Conservation (phyloP, 1,140 invertebrate species). For the Ectropis grisescens region DNA sequence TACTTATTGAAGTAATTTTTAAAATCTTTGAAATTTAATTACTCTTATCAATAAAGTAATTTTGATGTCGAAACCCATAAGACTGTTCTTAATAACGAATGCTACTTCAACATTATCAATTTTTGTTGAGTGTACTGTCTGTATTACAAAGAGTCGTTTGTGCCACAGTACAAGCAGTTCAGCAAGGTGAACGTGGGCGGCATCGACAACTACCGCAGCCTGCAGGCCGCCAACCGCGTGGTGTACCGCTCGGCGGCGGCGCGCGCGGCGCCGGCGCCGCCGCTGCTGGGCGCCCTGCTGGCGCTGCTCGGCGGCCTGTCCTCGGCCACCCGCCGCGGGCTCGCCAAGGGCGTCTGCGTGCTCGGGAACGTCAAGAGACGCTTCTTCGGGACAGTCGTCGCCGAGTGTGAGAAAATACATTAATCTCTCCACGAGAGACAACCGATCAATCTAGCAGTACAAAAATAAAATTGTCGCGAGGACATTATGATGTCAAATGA, state of each 20-base stretch:
- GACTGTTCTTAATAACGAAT: too few relatives aligned
- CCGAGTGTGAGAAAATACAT: conserved; percentile 17
- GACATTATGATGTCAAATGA: too few relatives aligned
- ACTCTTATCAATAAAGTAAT: too few relatives aligned
- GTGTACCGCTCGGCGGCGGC: conserved; percentile 38
- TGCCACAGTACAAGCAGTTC: conserved; percentile 48
- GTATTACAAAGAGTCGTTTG: too few relatives aligned
- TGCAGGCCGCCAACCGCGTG: conserved; percentile 33
- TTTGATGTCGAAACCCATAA: too few relatives aligned
- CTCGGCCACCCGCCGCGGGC: conserved; percentile 10
- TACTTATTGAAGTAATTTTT: too few relatives aligned
- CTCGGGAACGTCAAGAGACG: conserved; percentile 32
- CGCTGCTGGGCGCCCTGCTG: conserved; percentile 20
- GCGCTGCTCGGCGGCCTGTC: conserved; percentile 23
- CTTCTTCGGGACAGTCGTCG: conserved; percentile 20
- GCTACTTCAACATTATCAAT: too few relatives aligned
- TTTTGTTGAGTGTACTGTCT: too few relatives aligned
- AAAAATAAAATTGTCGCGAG: too few relatives aligned
- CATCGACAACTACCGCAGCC: conserved; percentile 42
- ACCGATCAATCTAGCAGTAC: too few relatives aligned
- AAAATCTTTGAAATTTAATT: too few relatives aligned
- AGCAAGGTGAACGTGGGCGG: conserved; percentile 36
- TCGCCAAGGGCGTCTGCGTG: conserved; percentile 25
- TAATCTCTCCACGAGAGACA: too few relatives aligned
- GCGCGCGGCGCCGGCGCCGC: conserved; percentile 17